Conservation (phyloP, 2,113 vertebrate genomes). For the Silurus meridionalis region DNA sequence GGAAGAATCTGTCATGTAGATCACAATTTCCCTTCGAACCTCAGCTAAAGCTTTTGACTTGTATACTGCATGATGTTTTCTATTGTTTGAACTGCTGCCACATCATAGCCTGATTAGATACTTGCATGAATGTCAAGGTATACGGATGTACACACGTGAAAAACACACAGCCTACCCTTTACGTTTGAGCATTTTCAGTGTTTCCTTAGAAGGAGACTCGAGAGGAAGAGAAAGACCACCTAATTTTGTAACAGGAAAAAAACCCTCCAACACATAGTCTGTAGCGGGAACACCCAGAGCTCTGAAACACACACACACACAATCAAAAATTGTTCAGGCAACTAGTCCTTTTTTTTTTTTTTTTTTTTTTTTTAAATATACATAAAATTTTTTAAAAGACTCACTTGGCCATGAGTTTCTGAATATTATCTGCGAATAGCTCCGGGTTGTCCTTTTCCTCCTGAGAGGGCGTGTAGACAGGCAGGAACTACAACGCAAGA, state of each 20-base stretch:
- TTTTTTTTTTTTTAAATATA: too few species aligned
- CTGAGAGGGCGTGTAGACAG: slow-evolving; percentile 80
- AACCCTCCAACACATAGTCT: slow-evolving; percentile 79
- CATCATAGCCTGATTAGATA: not conserved
- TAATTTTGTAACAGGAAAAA: slow-evolving; percentile 74
- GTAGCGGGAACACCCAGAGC: slow-evolving; percentile 79
- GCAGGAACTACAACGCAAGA: slow-evolving; percentile 77
- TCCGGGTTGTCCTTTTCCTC: slow-evolving; percentile 79
- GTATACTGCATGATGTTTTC: not conserved
- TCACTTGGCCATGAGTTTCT: slow-evolving; percentile 86
- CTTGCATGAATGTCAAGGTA: not conserved
- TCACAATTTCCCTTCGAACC: not conserved
- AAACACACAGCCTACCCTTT: not conserved
- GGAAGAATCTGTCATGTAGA: not conserved
- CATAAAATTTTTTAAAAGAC: slow-evolving; percentile 37
- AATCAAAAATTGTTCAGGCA: not conserved
- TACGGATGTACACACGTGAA: not conserved
- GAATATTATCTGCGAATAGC: slow-evolving; percentile 85
- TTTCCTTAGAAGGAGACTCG: slow-evolving; percentile 73
- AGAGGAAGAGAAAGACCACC: slow-evolving; percentile 76
- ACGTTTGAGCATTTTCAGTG: slow-evolving; percentile 50
- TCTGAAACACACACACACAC: slow-evolving; percentile 4
- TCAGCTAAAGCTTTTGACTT: not conserved
- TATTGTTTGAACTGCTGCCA: not conserved
- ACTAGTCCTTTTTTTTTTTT: not conserved